phyloP scores from a whole-genome alignment of 2,888 invertebrate species.

The Eristalinus sepulchralis region DNA sequence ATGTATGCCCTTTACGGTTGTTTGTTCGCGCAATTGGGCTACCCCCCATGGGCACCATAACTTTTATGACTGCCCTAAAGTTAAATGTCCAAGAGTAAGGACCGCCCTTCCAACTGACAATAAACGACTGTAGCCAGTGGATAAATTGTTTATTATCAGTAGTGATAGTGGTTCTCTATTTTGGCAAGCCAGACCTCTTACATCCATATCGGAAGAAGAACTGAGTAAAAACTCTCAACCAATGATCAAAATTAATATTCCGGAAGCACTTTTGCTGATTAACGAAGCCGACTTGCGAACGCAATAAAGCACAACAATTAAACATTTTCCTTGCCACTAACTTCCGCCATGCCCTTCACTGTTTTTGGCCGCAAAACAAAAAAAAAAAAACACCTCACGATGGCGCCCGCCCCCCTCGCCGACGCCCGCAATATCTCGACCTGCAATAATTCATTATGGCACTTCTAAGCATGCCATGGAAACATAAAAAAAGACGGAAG shows the following conservation, averaged over 20 bases:
- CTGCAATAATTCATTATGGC: constrained; percentile 8
- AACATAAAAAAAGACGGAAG: not conserved
- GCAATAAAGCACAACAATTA: constrained; percentile 16
- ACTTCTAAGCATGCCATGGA: not conserved
- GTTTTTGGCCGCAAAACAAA: not conserved
- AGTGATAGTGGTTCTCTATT: too few species aligned
- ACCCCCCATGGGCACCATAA: not conserved
- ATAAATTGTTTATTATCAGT: not conserved
- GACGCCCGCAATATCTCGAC: not conserved
- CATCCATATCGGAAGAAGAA: not conserved
- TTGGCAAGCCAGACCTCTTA: too few species aligned
- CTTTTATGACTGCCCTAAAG: not conserved
- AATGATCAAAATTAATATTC: not conserved
- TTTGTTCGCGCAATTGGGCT: too few species aligned
- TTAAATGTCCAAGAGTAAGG: not conserved
- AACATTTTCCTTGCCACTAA: not conserved
- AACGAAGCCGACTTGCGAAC: constrained; percentile 3
- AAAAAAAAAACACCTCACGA: not conserved
- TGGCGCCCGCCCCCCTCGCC: not conserved
- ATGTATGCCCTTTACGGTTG: too few species aligned
- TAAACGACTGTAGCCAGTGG: not conserved
- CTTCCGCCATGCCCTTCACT: not conserved
- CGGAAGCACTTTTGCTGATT: not conserved
- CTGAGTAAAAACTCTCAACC: not conserved
- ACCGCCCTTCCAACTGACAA: not conserved